A percentile compares a stretch with the other conserved stretches of the same genome.
These are phyloP conservation scores for Pantherophis vulpinus DNA, from an alignment of 2,797 vertebrate genomes.

Conservation along the genomic window DNA sequence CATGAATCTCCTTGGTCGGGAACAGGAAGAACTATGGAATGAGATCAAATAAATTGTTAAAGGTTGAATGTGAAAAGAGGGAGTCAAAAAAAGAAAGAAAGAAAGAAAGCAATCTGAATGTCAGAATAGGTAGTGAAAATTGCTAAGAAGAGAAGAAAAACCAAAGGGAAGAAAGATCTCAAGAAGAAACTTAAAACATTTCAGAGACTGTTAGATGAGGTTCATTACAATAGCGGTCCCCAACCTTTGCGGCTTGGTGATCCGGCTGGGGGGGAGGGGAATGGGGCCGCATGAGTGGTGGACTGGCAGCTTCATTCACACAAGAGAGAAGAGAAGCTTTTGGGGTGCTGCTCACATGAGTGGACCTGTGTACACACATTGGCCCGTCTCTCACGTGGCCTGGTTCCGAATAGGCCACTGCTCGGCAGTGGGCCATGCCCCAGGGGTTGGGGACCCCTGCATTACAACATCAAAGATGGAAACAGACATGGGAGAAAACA, in stretches of 20 bases:
- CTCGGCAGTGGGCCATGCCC: too few species aligned
- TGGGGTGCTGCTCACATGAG: too few species aligned
- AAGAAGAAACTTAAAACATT: neutral
- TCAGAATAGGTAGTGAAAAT: neutral
- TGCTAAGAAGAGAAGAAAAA: neutral
- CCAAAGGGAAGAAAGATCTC: neutral
- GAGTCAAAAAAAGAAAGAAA: neutral
- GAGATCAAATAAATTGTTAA: neutral
- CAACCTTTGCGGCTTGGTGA: too few species aligned
- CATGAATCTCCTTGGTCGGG: neutral
- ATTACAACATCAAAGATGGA: neutral
- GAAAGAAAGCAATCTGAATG: neutral
- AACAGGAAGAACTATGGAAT: neutral
- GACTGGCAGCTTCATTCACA: too few species aligned
- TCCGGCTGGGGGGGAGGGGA: too few species aligned
- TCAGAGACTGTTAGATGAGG: neutral
- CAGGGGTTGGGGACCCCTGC: too few species aligned
- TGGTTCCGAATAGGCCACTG: too few species aligned
- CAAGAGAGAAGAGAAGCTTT: too few species aligned
- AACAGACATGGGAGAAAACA: neutral
- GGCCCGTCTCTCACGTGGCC: too few species aligned
- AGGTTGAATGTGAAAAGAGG: neutral
- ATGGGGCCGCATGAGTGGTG: accelerated
- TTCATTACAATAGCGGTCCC: neutral
- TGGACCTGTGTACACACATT: too few species aligned